These are phyloP conservation scores for Rhynchomys soricoides DNA, from an alignment of 2,113 vertebrate species.

Conservation along the genomic window DNA sequence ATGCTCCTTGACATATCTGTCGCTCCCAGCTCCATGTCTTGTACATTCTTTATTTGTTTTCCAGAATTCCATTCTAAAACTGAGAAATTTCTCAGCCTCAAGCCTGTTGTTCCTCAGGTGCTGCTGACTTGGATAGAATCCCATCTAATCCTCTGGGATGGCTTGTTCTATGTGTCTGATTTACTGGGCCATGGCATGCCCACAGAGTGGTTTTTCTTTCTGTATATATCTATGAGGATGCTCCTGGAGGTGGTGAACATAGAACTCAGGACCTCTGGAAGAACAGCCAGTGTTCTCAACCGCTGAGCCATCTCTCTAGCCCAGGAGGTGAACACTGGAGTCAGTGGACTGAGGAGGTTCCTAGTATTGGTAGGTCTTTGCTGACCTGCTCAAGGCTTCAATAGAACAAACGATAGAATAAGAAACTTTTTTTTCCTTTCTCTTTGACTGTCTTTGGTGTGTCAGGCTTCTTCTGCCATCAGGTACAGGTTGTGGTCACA, in stretches of 20 bases:
- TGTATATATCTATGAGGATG: not conserved
- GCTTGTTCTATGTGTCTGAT: not conserved
- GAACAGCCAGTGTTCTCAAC: too few species aligned
- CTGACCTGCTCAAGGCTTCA: not conserved
- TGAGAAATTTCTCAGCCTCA: not conserved
- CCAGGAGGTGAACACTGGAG: not conserved
- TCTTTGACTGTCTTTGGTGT: not conserved
- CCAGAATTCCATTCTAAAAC: not conserved
- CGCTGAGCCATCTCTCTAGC: too few species aligned
- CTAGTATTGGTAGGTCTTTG: not conserved
- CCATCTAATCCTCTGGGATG: not conserved
- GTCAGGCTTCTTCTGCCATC: not conserved
- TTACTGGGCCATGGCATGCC: not conserved
- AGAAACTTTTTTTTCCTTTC: not conserved
- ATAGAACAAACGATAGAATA: not conserved
- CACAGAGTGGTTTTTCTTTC: not conserved
- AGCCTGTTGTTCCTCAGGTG: not conserved
- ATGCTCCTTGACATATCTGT: not conserved
- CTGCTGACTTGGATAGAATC: not conserved
- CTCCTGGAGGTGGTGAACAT: not conserved
- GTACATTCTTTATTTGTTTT: not conserved
- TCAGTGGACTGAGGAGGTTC: not conserved
- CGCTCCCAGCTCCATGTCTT: not conserved
- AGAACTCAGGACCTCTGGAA: too few species aligned
- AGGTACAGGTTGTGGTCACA: not conserved